Evolutionary conservation across 2,888 invertebrate genomes (phyloP).

Genomic region (Chalcis sispes): DNA sequence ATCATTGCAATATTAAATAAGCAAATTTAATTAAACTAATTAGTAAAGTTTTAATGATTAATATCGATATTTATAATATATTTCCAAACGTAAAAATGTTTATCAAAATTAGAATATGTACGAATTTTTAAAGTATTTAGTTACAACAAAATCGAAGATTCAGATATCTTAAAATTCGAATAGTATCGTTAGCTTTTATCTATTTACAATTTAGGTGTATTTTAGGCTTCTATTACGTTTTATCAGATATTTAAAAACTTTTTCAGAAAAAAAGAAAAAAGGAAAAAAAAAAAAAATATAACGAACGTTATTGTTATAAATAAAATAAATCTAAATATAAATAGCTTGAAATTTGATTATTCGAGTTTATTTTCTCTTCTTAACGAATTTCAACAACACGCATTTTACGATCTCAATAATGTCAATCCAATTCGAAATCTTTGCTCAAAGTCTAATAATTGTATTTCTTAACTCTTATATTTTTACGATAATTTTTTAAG

Average conservation of each 20-base stretch:
- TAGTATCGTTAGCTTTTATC: conserved; percentile 5
- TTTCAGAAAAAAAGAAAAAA: too few species aligned
- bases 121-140: background rate
- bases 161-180: conserved; percentile 21
- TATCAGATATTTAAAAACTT: too few species aligned
- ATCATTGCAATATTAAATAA: background rate
- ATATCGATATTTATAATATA: background rate
- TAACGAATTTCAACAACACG: too few species aligned
- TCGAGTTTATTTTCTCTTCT: too few species aligned
- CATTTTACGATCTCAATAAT: too few species aligned
- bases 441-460: background rate
- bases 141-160: background rate
- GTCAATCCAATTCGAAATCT: too few species aligned
- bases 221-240: too few species aligned
- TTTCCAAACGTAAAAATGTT: background rate
- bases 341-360: background rate
- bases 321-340: background rate
- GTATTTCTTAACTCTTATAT: too few species aligned
- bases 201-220: background rate
- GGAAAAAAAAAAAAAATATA: background rate
- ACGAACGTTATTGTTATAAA: background rate
- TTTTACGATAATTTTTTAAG: background rate
- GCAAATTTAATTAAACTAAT: background rate
- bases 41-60: background rate
- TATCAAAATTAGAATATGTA: background rate